Conservation (phyloP, 30 jellyfish, hydroid and myxozoan genomes). For the Aurelia aurita complex sp. Pacific region DNA sequence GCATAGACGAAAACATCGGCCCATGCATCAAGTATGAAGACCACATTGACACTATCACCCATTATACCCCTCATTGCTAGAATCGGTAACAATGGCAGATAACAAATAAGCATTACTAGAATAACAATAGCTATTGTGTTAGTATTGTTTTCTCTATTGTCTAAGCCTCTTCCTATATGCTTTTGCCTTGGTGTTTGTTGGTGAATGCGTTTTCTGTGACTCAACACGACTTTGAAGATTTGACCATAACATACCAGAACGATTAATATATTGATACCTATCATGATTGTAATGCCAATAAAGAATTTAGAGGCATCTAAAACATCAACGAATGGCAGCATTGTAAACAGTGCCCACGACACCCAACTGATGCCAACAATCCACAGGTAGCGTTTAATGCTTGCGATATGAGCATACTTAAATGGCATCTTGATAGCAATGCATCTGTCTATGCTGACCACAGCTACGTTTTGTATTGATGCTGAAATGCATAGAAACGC, state of each 20-base stretch:
- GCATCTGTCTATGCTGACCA: constrained; percentile 67
- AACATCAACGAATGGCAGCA: constrained; percentile 44
- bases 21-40: constrained; percentile 57
- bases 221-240: constrained; percentile 49
- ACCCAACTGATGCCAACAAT: constrained; percentile 38
- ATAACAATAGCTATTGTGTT: constrained; percentile 68
- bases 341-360: constrained; percentile 24
- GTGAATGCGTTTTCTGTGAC: constrained; percentile 59
- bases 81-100: constrained; percentile 64
- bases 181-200: constrained; percentile 35
- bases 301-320: constrained; percentile 55
- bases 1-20: constrained; percentile 71
- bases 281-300: constrained; percentile 36
- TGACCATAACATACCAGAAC: constrained; percentile 60
- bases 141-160: constrained; percentile 52
- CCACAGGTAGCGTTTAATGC: constrained; percentile 24
- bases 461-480: constrained; percentile 61
- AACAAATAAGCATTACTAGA: constrained; percentile 53
- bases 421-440: constrained; percentile 62
- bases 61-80: constrained; percentile 35
- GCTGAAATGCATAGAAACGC: constrained; percentile 61
- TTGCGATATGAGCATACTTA: constrained; percentile 48
- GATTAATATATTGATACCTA: constrained; percentile 28
- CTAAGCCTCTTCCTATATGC: constrained; percentile 31
- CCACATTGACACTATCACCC: constrained; percentile 58